Evolutionary conservation across 1,140 invertebrate species (phyloP).

Genomic region (Brachionus angularis): DNA sequence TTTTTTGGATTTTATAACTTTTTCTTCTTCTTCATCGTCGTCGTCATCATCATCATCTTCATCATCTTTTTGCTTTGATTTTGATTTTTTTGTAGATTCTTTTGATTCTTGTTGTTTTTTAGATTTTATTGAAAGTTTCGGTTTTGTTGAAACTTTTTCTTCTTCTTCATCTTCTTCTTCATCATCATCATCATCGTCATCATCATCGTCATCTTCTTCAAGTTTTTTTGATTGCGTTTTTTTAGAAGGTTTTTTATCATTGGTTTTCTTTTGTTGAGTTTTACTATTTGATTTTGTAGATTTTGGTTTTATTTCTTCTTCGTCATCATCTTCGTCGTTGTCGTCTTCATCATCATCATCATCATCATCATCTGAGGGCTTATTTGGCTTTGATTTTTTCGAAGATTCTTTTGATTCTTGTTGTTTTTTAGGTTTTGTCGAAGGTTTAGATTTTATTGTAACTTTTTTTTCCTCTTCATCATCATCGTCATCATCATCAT

Average conservation of each 20-base stretch:
- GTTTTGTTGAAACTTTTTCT: conserved; percentile 49
- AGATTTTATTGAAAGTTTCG: conserved; percentile 46
- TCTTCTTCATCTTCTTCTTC: conserved; percentile 48
- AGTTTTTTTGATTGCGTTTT: not conserved
- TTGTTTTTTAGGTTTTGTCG: no score
- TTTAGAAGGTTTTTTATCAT: not conserved
- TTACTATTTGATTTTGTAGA: not conserved
- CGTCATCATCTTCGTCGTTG: not conserved
- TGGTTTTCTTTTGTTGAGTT: conserved; percentile 45
- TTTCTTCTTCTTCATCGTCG: conserved; percentile 48
- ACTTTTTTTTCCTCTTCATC: no score
- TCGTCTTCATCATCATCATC: conserved; percentile 50
- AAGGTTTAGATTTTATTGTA: no score
- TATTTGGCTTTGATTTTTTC: conserved; percentile 50
- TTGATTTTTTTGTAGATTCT: conserved; percentile 34
- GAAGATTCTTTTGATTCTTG: conserved; percentile 45
- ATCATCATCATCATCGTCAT: conserved; percentile 18
- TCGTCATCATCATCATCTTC: conserved; percentile 48
- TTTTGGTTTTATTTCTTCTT: not conserved
- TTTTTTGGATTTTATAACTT: conserved; percentile 48
- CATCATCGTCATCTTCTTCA: not conserved
- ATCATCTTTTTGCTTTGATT: no score
- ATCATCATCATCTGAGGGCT: conserved; percentile 47
- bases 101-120: conserved; percentile 45
- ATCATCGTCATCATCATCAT: conserved; percentile 39